A percentile compares a stretch with the other conserved stretches of the same genome.
These are phyloP conservation scores for Erinaceus europaeus DNA, from an alignment of 2,113 vertebrate species.

Conservation along the genomic window DNA sequence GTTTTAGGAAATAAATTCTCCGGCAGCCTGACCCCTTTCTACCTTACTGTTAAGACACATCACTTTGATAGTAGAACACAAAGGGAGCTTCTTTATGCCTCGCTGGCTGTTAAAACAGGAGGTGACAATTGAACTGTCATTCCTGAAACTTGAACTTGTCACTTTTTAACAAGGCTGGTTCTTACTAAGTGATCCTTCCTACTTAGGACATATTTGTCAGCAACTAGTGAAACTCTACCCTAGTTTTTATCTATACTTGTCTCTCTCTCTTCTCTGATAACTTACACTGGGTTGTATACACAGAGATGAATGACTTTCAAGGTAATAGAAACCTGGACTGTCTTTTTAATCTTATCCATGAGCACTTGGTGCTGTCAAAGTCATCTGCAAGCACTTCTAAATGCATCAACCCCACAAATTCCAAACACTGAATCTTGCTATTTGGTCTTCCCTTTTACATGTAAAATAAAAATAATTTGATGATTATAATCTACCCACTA, in stretches of 20 bases:
- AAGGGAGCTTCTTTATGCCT: neutral
- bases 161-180: constrained; percentile 28
- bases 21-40: neutral
- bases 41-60: neutral
- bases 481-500: neutral
- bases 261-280: neutral
- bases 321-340: neutral
- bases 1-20: neutral
- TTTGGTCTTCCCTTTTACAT: neutral
- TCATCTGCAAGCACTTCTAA: neutral
- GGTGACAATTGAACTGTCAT: constrained; percentile 32
- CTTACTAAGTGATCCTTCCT: constrained; percentile 36
- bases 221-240: neutral
- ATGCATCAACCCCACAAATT: neutral
- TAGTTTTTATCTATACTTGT: neutral
- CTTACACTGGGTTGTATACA: neutral
- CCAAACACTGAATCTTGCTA: neutral
- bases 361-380: neutral
- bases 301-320: neutral
- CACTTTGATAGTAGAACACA: too few species aligned
- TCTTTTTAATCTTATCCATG: neutral
- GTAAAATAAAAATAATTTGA: neutral
- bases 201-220: constrained; percentile 28
- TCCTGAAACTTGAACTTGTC: constrained; percentile 56
- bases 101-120: neutral